Evolutionary conservation across 2,888 invertebrate genomes (phyloP).

Genomic region (Stegophylla sp.): DNA sequence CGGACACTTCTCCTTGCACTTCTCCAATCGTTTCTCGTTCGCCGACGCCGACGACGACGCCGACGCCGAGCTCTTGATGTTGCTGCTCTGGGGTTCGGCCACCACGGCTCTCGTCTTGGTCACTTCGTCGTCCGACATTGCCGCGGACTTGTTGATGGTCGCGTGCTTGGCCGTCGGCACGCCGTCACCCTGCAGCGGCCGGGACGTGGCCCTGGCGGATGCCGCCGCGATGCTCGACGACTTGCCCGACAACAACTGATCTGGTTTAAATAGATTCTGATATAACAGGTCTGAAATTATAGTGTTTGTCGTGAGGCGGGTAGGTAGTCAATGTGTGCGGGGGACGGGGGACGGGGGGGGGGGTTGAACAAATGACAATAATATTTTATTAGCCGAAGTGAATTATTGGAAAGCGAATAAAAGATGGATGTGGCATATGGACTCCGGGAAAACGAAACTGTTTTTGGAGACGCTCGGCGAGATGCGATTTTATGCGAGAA

Average conservation of each 20-base stretch:
- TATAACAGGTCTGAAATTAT: constrained; percentile 57
- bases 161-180: constrained; percentile 45
- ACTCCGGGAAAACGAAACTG: too few species aligned
- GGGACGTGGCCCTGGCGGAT: constrained; percentile 1
- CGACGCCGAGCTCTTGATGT: constrained; percentile 28
- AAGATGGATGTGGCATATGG: too few species aligned
- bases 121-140: background rate
- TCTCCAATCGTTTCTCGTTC: constrained; percentile 42
- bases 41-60: too few species aligned
- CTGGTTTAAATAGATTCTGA: constrained; percentile 55
- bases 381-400: too few species aligned
- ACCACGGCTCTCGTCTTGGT: constrained; percentile 37
- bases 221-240: background rate
- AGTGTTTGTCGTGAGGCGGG: background rate
- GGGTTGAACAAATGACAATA: too few species aligned
- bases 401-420: too few species aligned
- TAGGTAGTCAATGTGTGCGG: too few species aligned
- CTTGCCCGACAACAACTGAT: constrained; percentile 40
- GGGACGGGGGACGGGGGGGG: too few species aligned
- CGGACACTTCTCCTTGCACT: constrained; percentile 53
- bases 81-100: constrained; percentile 16
- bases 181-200: constrained; percentile 5
- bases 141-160: constrained; percentile 24
- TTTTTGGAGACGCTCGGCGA: too few species aligned
- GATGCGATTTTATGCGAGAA: too few species aligned